A percentile compares a stretch with the other conserved stretches of the same genome.
Conservation (phyloP, 92 coral and sea anemone genomes). For the Phenganax subtilis region DNA sequence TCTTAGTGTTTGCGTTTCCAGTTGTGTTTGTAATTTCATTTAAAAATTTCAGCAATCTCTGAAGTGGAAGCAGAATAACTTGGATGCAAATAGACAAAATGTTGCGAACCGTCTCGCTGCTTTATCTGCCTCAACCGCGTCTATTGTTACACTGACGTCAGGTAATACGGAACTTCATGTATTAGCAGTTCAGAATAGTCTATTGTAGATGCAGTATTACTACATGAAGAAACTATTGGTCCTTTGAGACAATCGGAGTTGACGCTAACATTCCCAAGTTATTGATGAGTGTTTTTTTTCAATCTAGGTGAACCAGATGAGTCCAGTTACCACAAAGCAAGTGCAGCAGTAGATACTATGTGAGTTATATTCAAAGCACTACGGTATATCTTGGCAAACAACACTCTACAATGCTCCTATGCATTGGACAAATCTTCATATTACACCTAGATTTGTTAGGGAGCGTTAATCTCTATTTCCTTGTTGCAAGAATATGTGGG, state of each 20-base stretch:
- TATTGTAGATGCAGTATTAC: background rate
- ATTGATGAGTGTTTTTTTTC: background rate
- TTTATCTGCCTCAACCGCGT: slow-evolving; percentile 94
- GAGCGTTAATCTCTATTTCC: too few species aligned
- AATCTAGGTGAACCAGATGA: slow-evolving; percentile 89
- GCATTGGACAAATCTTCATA: too few species aligned
- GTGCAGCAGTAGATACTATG: slow-evolving; percentile 97
- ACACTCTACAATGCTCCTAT: background rate
- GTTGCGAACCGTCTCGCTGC: slow-evolving; percentile 95
- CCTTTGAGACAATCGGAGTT: too few species aligned
- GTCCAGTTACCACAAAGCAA: slow-evolving; percentile 92
- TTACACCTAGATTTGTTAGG: too few species aligned
- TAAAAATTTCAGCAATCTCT: slow-evolving; percentile 65
- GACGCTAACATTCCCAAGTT: background rate
- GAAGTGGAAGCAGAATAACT: slow-evolving; percentile 93
- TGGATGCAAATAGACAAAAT: slow-evolving; percentile 86
- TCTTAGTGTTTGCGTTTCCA: background rate
- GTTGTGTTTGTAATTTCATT: background rate
- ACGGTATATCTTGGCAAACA: too few species aligned
- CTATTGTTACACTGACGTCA: slow-evolving; percentile 92
- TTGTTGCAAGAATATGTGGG: too few species aligned
- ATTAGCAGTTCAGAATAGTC: too few species aligned
- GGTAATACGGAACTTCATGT: slow-evolving; percentile 45
- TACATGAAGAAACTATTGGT: background rate
- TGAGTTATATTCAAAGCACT: slow-evolving; percentile 36